Evolutionary conservation across 2,888 invertebrate genomes (phyloP), one percentile per base, ranked within the genome.

Genomic region (Beris chalybata): DNA sequence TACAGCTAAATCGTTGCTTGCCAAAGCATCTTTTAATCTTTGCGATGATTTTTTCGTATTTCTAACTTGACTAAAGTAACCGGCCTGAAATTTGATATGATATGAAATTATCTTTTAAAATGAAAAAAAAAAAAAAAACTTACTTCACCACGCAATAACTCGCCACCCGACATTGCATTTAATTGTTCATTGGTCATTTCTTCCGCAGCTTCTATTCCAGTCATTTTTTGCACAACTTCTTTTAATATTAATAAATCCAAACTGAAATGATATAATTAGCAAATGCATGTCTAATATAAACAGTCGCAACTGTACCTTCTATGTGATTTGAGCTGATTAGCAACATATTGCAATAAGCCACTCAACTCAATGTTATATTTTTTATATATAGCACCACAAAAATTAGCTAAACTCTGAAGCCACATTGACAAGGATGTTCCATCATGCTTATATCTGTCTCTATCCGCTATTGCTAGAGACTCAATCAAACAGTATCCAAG

Each of bases 151-250:
- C 94, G 89, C 4, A 99, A 84, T 57, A 97, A 82, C 82, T 99
- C 98, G 0, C 99, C 99, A 7, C 99, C 99, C 64, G 93, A 91
- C 90, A 98, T 92, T 0, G 98, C 97, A 76, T 95, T 95, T 64
- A 99, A 82, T 77, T 99, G 98, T 75, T 98, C 97, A 29, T 90
- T 85, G 0, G 98, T 99, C 85, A 97, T 91, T 81, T 97, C 97
- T 78, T 97, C 96, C 0, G 92, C 91, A 0, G 97, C 91, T 82
- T 99, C 99, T 65, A 99, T 95, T 1, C 99, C 99, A 0, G 97
- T 95, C 98, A 99, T 99, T 84, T 97, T 98, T 82, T 97, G 95
- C 52, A 99, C 94, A 72, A 99, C 92, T 83, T 99, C 98, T 79
- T 97, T 94, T 65, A 99, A 83, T 72, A 99, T 91, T 38, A 98